phyloP scores from a whole-genome alignment of 2,888 invertebrate genomes.

The Eristalis arbustorum region DNA sequence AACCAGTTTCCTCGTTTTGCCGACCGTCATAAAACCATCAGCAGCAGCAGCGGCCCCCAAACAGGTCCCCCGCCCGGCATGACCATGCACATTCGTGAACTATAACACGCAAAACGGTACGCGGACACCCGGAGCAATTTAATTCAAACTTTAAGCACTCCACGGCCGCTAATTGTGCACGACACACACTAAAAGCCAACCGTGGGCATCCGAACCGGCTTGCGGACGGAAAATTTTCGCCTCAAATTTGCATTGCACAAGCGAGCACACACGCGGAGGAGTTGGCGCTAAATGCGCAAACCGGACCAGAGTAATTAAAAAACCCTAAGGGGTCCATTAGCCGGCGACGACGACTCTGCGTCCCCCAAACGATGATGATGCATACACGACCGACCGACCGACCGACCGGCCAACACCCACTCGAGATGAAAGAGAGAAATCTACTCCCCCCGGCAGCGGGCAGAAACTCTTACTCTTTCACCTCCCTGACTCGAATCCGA shows the following conservation, averaged over 20 bases:
- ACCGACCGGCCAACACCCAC: background rate
- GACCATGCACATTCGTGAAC: background rate
- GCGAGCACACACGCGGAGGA: no score
- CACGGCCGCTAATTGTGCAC: conserved; percentile 30
- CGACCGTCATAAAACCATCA: background rate
- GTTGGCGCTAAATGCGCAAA: conserved; percentile 26
- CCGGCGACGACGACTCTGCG: background rate
- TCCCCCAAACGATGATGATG: background rate
- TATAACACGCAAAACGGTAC: background rate
- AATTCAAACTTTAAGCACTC: conserved; percentile 16
- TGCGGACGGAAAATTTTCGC: conserved; percentile 5
- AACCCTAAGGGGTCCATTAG: conserved; percentile 50
- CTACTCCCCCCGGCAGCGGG: background rate
- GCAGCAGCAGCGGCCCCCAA: background rate
- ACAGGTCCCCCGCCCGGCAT: background rate
- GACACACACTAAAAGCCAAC: conserved; percentile 38
- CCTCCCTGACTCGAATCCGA: conserved; percentile 1
- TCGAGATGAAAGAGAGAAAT: background rate
- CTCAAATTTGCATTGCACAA: conserved; percentile 8
- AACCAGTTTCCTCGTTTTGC: background rate
- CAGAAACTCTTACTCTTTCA: conserved; percentile 1
- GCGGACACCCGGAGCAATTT: background rate
- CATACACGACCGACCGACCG: background rate
- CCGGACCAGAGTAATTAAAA: conserved; percentile 42
- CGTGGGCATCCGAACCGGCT: conserved; percentile 41